These are phyloP conservation scores for Lampris incognitus DNA, from an alignment of 2,113 vertebrate species.

Conservation along the genomic window DNA sequence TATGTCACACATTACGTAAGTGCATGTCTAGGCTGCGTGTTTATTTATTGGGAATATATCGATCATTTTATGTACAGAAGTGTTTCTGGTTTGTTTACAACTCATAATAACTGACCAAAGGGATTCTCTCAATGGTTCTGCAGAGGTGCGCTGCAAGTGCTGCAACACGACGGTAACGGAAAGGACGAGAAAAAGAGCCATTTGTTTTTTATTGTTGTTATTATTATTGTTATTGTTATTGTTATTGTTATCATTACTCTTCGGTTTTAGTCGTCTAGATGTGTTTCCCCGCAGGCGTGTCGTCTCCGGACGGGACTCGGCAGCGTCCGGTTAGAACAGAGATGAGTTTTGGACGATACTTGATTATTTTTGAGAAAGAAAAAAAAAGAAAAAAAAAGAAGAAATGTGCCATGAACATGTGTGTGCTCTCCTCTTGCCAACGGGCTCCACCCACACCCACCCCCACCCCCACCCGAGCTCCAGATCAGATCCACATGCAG, in stretches of 20 bases:
- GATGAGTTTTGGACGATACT: constrained; percentile 71
- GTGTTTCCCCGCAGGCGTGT: constrained; percentile 38
- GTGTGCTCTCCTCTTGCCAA: constrained; percentile 75
- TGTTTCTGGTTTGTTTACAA: constrained; percentile 97
- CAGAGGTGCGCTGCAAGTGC: constrained; percentile 59
- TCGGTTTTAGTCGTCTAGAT: constrained; percentile 53
- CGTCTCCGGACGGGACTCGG: constrained; percentile 42
- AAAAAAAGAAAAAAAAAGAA: no score
- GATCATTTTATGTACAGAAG: constrained; percentile 90
- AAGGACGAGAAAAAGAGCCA: constrained; percentile 71
- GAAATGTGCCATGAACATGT: constrained; percentile 78
- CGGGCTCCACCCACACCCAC: constrained; percentile 50
- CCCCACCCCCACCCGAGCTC: no score
- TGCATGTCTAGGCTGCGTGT: constrained; percentile 93
- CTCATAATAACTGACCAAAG: constrained; percentile 96
- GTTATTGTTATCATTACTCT: constrained; percentile 1
- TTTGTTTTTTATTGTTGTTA: constrained; percentile 45
- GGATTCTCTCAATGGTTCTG: constrained; percentile 83
- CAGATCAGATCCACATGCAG: constrained; percentile 39
- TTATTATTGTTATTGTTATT: no score
- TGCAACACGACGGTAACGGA: constrained; percentile 67
- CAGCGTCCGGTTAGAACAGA: constrained; percentile 65
- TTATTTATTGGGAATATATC: constrained; percentile 98
- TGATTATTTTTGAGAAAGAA: constrained; percentile 73
- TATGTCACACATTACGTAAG: constrained; percentile 86